Percentiles rank a stretch among this genome's conserved stretches.
These are phyloP conservation scores for Phalacrocorax aristotelis DNA, from an alignment of 2,113 vertebrate genomes.

Conservation along the genomic window DNA sequence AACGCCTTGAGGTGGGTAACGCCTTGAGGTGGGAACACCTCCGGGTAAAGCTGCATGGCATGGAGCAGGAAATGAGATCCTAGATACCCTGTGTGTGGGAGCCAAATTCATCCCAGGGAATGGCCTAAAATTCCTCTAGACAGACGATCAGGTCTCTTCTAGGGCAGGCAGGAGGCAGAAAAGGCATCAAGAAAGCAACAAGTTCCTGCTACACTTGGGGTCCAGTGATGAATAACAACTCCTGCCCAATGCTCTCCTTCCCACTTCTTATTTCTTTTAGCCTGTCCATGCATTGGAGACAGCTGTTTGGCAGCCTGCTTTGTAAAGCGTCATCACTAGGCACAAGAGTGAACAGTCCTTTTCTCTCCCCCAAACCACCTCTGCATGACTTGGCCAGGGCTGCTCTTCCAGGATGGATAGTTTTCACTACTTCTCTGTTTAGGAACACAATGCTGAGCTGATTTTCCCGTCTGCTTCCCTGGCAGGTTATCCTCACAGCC, in stretches of 20 bases:
- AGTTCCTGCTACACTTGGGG: background rate
- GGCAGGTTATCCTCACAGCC: background rate
- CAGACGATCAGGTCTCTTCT: background rate
- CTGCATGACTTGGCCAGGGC: background rate
- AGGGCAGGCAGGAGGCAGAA: background rate
- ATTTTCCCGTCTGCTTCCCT: background rate
- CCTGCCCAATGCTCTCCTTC: background rate
- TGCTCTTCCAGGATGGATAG: background rate
- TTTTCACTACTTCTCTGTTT: background rate
- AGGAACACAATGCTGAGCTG: fast-evolving
- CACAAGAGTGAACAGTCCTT: background rate
- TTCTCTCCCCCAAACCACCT: background rate
- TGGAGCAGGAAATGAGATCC: background rate
- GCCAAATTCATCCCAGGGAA: background rate
- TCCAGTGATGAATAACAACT: background rate
- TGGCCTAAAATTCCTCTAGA: background rate
- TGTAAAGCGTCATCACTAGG: background rate
- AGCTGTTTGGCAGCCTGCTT: background rate
- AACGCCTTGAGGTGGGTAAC: background rate
- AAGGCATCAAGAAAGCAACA: background rate
- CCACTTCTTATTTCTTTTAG: background rate
- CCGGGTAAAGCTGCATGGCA: background rate
- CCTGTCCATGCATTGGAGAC: background rate
- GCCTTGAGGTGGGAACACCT: background rate
- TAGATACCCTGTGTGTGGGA: background rate